phyloP scores from a whole-genome alignment of 1,140 invertebrate genomes.

The Aethina tumida region DNA sequence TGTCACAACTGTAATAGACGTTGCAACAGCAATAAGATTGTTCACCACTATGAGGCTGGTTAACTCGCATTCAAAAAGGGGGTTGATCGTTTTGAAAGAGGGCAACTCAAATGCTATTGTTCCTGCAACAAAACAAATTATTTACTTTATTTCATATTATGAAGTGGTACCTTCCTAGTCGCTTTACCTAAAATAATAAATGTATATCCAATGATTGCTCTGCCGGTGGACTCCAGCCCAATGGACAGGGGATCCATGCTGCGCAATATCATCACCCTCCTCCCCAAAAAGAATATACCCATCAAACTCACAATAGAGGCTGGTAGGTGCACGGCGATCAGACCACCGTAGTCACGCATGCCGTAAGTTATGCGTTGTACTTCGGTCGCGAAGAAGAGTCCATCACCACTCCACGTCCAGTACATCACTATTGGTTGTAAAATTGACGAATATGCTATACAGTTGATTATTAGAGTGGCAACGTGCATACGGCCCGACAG shows the following conservation, averaged over 20 bases:
- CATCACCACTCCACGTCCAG: constrained; percentile 23
- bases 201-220: constrained; percentile 19
- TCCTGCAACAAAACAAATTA: too few relatives aligned
- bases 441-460: constrained; percentile 13
- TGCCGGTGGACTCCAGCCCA: constrained; percentile 18
- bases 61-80: too few relatives aligned
- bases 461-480: constrained; percentile 13
- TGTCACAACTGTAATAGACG: constrained; percentile 14
- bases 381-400: constrained; percentile 19
- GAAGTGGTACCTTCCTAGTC: too few relatives aligned
- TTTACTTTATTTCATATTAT: too few relatives aligned
- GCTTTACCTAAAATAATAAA: constrained; percentile 21
- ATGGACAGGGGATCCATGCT: constrained; percentile 20
- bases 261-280: constrained; percentile 19
- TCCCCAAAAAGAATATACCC: constrained; percentile 19
- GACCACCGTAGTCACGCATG: constrained; percentile 21
- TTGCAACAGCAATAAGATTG: constrained; percentile 19
- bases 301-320: constrained; percentile 14
- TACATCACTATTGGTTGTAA: constrained; percentile 22
- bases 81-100: too few relatives aligned
- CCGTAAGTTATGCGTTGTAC: constrained; percentile 13
- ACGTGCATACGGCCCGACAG: constrained; percentile 18
- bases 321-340: constrained; percentile 20
- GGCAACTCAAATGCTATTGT: too few relatives aligned
- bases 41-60: constrained; percentile 16